Evolutionary conservation across 2,888 invertebrate species (phyloP).

Genomic region (Dicyrtomina minuta): DNA sequence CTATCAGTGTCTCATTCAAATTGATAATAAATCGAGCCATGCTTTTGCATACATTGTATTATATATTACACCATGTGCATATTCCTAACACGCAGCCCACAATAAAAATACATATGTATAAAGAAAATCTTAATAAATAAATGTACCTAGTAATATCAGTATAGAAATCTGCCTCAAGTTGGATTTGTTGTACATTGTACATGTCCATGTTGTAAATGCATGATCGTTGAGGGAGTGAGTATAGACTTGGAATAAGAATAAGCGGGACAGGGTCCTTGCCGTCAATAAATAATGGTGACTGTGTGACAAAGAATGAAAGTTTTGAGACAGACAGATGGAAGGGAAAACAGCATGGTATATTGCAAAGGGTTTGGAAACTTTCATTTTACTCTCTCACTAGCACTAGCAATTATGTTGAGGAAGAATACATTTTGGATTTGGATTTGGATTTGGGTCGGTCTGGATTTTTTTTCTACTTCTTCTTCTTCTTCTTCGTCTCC

Average conservation of each 20-base stretch:
- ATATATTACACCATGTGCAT: no score
- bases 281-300: conserved; percentile 31
- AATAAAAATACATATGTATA: no score
- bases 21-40: no score
- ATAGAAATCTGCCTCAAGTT: no score
- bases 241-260: not conserved
- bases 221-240: not conserved
- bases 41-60: no score
- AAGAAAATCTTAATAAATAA: no score
- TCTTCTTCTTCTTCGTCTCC: not conserved
- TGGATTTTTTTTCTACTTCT: not conserved
- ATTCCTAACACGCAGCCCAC: no score
- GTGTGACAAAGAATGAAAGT: conserved; percentile 30
- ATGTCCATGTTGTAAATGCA: no score
- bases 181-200: no score
- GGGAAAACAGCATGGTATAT: conserved; percentile 2
- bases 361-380: conserved; percentile 8
- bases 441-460: not conserved
- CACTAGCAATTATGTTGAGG: conserved; percentile 21
- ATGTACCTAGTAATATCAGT: no score
- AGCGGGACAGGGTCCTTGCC: conserved; percentile 5
- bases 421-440: conserved; percentile 4
- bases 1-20: no score
- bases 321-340: conserved; percentile 31
- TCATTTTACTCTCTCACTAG: conserved; percentile 17